Base-by-base conservation (phyloP, 2,797 vertebrate species). In the Agapornis canus region DNA sequence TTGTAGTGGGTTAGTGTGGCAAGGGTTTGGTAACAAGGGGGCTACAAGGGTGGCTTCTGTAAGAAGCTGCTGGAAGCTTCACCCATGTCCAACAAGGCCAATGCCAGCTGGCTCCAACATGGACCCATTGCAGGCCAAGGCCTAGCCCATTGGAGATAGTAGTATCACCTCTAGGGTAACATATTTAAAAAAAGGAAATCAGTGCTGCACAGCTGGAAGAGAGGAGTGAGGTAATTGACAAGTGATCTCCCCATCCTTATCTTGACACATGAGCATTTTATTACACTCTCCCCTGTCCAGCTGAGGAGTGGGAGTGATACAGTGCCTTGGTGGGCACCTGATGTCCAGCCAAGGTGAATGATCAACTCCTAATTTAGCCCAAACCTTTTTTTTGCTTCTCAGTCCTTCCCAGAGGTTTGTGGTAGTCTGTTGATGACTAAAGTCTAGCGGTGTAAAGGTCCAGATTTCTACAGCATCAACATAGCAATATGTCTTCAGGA, bases 231-330 rank as follows among this genome's bases (percentile, higher is more conserved):
- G 20, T 19, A 27, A 25, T 3, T 39, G 7, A 11, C 13, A 14
- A 45, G n/a, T 37, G 31, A 45, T 45, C 11, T 72, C 18, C 29
- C 17, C 68, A 9, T 17, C 48, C 23, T 52, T 42, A 43, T 31
- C 16, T 49, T 1, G 0, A 39, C 7, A 13, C 32, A 25, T 0
- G 0, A 75, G n/a, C 21, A 20, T 82, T 75, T 35, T 0, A 1
- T 32, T 32, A 4, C 12, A 57, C 21, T 64, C 49, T 54, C 6
- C 14, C 9, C 6, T 32, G 14, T 19, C n/a, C 32, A 47, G 18
- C 2, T 77, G 23, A 68, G 59, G 19, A 43, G 23, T 40, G 3
- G 3, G 22, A 71, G 17, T 26, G 32, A 66, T 8, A 54, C 21
- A 61, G 13, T 3, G 5, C 7, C 13, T 61, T 85, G 39, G 31